phyloP scores from a whole-genome alignment of 2,888 invertebrate species.

The Yponomeuta plumbellus region DNA sequence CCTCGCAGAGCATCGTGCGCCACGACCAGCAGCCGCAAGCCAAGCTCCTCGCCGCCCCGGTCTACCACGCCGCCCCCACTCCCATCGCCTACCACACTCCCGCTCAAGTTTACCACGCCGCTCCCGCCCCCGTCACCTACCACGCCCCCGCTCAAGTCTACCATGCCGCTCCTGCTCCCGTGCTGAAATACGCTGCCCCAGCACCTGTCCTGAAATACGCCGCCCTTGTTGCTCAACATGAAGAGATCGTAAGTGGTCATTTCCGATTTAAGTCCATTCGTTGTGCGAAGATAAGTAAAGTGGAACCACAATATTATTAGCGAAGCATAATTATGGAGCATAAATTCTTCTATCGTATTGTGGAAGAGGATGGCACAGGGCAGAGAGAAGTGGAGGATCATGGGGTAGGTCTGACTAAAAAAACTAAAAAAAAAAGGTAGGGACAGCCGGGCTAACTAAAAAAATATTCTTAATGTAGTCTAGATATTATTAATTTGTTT shows the following conservation, averaged over 20 bases:
- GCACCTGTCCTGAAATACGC: constrained; percentile 20
- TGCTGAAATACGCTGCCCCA: constrained; percentile 25
- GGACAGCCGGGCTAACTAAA: too few relatives aligned
- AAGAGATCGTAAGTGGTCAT: constrained; percentile 17
- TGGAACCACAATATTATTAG: too few relatives aligned
- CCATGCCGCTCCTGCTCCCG: constrained; percentile 22
- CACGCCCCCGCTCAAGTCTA: constrained; percentile 17
- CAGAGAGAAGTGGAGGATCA: too few relatives aligned
- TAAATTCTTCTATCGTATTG: too few relatives aligned
- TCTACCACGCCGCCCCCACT: constrained; percentile 22
- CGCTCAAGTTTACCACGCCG: constrained; percentile 21
- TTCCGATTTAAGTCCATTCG: neutral
- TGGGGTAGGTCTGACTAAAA: too few relatives aligned
- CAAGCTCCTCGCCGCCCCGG: constrained; percentile 24
- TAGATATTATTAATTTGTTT: neutral
- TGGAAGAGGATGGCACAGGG: too few relatives aligned
- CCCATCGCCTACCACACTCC: constrained; percentile 22
- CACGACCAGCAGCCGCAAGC: constrained; percentile 32
- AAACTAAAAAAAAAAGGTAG: too few relatives aligned
- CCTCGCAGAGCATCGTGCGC: constrained; percentile 30
- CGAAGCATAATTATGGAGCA: too few relatives aligned
- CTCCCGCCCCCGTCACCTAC: constrained; percentile 22
- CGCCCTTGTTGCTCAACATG: constrained; percentile 19
- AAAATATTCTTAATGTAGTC: neutral
- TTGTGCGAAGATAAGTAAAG: too few relatives aligned